Evolutionary conservation across 2,113 vertebrate genomes (phyloP).

Genomic region (Probosciger aterrimus): DNA sequence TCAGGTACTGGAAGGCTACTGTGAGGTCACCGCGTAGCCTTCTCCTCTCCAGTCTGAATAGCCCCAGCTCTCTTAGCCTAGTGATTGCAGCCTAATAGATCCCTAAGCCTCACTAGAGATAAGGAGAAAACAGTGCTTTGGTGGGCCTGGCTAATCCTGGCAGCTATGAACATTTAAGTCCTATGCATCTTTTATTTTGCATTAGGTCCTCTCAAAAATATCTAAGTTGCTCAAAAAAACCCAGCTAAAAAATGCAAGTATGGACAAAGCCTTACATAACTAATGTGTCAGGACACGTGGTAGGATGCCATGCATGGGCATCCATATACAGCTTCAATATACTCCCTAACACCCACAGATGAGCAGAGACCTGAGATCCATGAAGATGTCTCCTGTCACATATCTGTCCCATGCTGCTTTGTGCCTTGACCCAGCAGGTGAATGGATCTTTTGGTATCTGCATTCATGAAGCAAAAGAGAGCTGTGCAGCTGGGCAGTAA

Average conservation of each 20-base stretch:
- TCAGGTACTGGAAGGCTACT: not conserved
- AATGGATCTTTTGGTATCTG: not conserved
- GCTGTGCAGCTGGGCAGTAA: not conserved
- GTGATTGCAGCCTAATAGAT: not conserved
- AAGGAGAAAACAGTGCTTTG: not conserved
- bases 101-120: accelerated
- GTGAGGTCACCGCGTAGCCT: not conserved
- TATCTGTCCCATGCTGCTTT: not conserved
- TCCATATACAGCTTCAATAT: not conserved
- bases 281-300: accelerated
- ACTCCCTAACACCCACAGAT: not conserved
- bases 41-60: not conserved
- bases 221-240: not conserved
- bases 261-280: not conserved
- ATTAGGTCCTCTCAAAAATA: not conserved
- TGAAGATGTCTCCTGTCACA: not conserved
- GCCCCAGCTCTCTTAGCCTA: not conserved
- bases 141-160: not conserved
- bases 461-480: not conserved
- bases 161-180: not conserved
- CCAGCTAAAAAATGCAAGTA: not conserved
- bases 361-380: not conserved
- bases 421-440: accelerated
- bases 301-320: not conserved
- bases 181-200: not conserved